Base-by-base conservation (phyloP, 2,113 vertebrate species). In the Labrus mixtus region DNA sequence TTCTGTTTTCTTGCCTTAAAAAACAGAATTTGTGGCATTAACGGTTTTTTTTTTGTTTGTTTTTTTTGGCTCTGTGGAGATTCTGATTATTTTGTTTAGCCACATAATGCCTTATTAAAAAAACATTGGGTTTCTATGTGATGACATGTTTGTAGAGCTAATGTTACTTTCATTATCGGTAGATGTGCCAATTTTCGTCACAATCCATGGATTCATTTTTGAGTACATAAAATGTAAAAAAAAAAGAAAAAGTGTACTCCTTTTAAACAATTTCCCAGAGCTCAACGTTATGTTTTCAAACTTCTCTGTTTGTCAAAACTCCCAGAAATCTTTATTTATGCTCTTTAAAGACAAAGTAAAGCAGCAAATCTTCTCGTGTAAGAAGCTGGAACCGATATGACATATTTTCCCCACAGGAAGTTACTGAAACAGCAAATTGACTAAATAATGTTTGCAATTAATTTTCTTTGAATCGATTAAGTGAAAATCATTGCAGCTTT, bases 81-180 rank as follows among this genome's bases (percentile, higher is more conserved):
- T 65, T 57, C 61, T 68, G 68, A 76, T 48, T 62, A 33, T 69
- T 59, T 57, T 54, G 72, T 87, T 86, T 83, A 74, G 81, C 85
- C 94, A 92, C 92, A 86, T 85, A 89, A 85, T 93, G 94, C 91
- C 93, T 94, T 94, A 93, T 79, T 87, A 85, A 69, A 85, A 85
- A 83, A 80, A 87, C 79, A 51, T 80, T 88, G 83, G 76, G 67
- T 87, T 87, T 89, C 62, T 78, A 85, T 91, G 81, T 92, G 65
- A 75, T 63, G 56, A 84, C 73, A 61, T 65, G 82, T 85, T 87
- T n/a, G 48, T 20, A 51, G 48, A 13, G 48, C 48, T 51, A 51
- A n/a, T 48, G 19, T 48, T 48, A 19, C 17, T 48, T 16, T 51
- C 48, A 51, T 7, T 19, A 20, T 19, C 15, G 17, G 17, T 48